These are phyloP conservation scores for Novumbra hubbsi DNA, from an alignment of 2,797 vertebrate genomes.

Conservation along the genomic window DNA sequence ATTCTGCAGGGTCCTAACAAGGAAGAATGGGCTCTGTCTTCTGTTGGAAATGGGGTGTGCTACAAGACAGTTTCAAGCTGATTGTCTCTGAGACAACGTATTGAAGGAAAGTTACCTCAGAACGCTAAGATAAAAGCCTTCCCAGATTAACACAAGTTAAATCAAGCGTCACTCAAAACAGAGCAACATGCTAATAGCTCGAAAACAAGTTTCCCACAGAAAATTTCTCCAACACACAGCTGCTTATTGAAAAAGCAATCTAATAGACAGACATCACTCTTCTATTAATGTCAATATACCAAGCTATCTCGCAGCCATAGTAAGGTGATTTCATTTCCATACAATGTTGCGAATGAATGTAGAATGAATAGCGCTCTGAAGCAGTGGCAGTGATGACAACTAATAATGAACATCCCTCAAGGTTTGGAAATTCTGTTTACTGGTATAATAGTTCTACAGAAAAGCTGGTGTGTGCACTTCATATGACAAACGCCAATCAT, in stretches of 20 bases:
- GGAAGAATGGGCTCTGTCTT: no score
- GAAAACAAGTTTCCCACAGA: conserved; percentile 18
- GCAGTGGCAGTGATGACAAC: not conserved
- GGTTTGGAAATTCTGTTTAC: not conserved
- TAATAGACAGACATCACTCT: not conserved
- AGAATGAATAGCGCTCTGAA: not conserved
- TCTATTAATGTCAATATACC: conserved; percentile 3
- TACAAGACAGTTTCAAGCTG: not conserved
- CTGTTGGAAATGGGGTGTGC: not conserved
- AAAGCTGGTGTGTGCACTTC: not conserved
- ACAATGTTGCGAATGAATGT: not conserved
- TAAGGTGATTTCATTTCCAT: conserved; percentile 5
- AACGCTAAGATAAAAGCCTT: not conserved
- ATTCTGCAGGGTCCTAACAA: not conserved
- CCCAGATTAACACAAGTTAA: not conserved
- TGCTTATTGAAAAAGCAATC: not conserved
- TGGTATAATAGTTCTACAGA: not conserved
- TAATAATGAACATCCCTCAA: not conserved
- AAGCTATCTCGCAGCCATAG: not conserved
- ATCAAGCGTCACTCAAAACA: conserved; percentile 2
- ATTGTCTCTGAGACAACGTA: not conserved
- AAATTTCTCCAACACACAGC: not conserved
- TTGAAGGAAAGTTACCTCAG: not conserved
- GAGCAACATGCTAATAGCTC: conserved; percentile 1
- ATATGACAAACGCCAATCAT: not conserved